Conservation (phyloP, 2,113 vertebrate species). For the Acanthochromis polyacanthus region DNA sequence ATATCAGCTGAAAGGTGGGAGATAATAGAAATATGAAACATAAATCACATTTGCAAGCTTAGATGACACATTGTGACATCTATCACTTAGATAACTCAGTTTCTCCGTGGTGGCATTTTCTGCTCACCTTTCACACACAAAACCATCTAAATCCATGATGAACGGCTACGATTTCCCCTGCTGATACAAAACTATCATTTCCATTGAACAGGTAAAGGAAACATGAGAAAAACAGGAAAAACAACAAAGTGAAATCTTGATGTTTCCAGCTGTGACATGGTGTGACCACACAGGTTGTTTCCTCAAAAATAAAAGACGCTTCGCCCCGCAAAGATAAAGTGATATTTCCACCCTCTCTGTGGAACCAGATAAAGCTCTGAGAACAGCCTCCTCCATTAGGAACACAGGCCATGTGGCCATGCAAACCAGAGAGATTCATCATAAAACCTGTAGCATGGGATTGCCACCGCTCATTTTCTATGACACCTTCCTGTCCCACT, state of each 20-base stretch:
- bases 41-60: neutral
- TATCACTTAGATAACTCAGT: conserved; percentile 20
- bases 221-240: conserved; percentile 64
- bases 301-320: conserved; percentile 58
- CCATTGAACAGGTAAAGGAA: conserved; percentile 66
- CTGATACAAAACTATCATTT: conserved; percentile 65
- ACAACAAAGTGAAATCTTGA: conserved; percentile 63
- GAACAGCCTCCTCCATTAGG: conserved; percentile 82
- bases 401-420: conserved; percentile 68
- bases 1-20: neutral
- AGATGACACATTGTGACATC: neutral
- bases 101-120: conserved; percentile 33
- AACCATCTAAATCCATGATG: conserved; percentile 40
- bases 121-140: conserved; percentile 12
- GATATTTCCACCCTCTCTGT: conserved; percentile 79
- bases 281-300: conserved; percentile 74
- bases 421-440: conserved; percentile 64
- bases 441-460: conserved; percentile 77
- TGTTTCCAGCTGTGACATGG: conserved; percentile 79
- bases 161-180: conserved; percentile 47
- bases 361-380: conserved; percentile 69
- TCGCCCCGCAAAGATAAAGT: conserved; percentile 66
- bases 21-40: neutral
- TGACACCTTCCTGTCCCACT: conserved; percentile 82
- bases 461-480: conserved; percentile 79